Evolutionary conservation across 2,888 invertebrate species (phyloP).

Genomic region (Yponomeuta sedellus): DNA sequence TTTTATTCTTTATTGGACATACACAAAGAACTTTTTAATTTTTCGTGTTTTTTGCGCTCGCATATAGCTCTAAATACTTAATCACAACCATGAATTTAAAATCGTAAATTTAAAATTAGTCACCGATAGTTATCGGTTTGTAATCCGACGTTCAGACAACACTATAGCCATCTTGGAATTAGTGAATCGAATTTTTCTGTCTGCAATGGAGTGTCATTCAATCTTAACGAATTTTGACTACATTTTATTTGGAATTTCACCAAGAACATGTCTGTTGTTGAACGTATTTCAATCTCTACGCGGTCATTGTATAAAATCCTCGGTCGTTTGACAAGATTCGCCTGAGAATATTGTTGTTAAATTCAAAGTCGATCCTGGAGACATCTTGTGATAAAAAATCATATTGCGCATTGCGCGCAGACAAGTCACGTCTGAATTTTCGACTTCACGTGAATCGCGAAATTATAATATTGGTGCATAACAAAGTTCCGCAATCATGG

Average conservation of each 20-base stretch:
- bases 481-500: slow-evolving; percentile 71
- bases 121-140: not conserved
- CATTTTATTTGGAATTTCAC: slow-evolving; percentile 66
- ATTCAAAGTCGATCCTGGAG: slow-evolving; percentile 68
- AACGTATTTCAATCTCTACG: slow-evolving; percentile 62
- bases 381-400: slow-evolving; percentile 73
- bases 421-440: slow-evolving; percentile 46
- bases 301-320: slow-evolving; percentile 67
- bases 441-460: slow-evolving; percentile 64
- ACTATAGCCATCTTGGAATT: slow-evolving; percentile 11
- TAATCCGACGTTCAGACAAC: not conserved
- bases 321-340: slow-evolving; percentile 71
- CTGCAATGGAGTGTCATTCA: slow-evolving; percentile 75
- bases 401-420: slow-evolving; percentile 44
- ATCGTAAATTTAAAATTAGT: no score
- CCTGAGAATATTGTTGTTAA: slow-evolving; percentile 57
- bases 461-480: slow-evolving; percentile 61
- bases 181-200: slow-evolving; percentile 12
- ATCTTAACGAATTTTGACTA: slow-evolving; percentile 66
- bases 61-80: no score
- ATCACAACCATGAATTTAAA: no score
- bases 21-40: no score
- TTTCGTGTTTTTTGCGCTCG: no score
- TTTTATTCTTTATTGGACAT: no score
- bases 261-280: slow-evolving; percentile 72